Evolutionary conservation across 2,797 vertebrate genomes (phyloP).

Genomic region (Botia almorhae): DNA sequence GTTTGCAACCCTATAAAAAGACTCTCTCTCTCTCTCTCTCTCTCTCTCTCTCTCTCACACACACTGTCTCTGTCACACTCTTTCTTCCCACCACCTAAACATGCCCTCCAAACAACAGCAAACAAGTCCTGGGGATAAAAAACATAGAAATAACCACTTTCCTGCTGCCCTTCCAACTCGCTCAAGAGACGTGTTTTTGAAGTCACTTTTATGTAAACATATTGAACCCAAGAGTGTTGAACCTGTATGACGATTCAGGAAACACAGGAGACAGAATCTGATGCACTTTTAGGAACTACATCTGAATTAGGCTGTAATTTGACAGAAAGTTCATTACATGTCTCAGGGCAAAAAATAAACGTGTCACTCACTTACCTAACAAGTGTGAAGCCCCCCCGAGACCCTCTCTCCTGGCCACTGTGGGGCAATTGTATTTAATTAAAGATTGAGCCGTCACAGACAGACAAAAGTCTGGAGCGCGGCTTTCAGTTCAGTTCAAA

Average conservation of each 20-base stretch:
- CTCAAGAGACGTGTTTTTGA: background rate
- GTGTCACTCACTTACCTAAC: slow-evolving; percentile 26
- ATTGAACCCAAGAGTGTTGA: too few relatives aligned
- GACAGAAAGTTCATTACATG: slow-evolving; percentile 21
- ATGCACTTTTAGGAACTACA: background rate
- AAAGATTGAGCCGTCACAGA: slow-evolving; percentile 34
- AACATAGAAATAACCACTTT: background rate
- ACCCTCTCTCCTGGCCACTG: background rate
- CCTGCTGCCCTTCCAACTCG: too few relatives aligned
- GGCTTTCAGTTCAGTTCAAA: slow-evolving; percentile 13
- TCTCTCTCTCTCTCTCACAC: background rate
- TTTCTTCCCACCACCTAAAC: too few relatives aligned
- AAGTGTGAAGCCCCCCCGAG: background rate
- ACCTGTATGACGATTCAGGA: too few relatives aligned
- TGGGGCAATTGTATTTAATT: slow-evolving; percentile 13
- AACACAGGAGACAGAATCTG: background rate
- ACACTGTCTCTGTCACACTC: background rate
- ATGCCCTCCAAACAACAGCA: background rate
- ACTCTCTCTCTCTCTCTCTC: background rate
- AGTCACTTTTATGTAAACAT: too few relatives aligned
- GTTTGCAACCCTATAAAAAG: background rate
- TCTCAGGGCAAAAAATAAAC: slow-evolving; percentile 15
- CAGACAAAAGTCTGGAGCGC: background rate
- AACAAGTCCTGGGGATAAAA: background rate
- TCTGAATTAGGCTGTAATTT: slow-evolving; percentile 12